phyloP scores from a whole-genome alignment of 1,140 invertebrate genomes.

The Phortica variegata region DNA sequence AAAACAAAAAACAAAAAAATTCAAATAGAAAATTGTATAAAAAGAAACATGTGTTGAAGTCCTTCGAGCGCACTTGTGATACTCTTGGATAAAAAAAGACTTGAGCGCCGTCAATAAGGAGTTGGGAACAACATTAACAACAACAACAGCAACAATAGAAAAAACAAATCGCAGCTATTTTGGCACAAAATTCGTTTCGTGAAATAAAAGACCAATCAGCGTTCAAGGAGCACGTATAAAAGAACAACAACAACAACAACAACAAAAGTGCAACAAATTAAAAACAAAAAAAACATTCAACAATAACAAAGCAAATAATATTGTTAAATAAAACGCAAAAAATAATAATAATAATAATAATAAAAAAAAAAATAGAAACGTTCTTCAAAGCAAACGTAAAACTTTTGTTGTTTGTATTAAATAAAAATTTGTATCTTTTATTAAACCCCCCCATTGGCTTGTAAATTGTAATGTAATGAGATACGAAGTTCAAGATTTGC shows the following conservation, averaged over 20 bases:
- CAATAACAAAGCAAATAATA: background rate
- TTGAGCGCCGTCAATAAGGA: too few relatives aligned
- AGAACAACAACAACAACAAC: conserved; percentile 6
- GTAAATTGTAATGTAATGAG: conserved; percentile 58
- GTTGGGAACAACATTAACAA: conserved; percentile 4
- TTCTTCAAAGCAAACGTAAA: conserved; percentile 7
- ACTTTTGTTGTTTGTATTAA: conserved; percentile 4
- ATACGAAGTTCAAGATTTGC: conserved; percentile 62
- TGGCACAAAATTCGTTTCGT: too few relatives aligned
- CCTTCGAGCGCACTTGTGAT: too few relatives aligned
- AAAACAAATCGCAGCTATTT: too few relatives aligned
- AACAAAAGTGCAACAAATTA: background rate
- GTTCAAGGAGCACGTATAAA: conserved; percentile 13
- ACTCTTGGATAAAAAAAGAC: too few relatives aligned
- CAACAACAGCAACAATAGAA: conserved; percentile 5
- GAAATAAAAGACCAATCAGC: conserved; percentile 30
- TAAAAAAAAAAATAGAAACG: background rate
- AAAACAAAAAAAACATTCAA: conserved; percentile 12
- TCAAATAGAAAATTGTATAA: too few relatives aligned
- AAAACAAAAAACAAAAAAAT: conserved; percentile 10
- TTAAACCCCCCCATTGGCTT: conserved; percentile 13
- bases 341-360: conserved; percentile 1
- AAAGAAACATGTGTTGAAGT: too few relatives aligned
- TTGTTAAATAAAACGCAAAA: background rate
- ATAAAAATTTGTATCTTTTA: conserved; percentile 11